Percentiles rank a stretch among this genome's conserved stretches.
Conservation (phyloP, 2,797 vertebrate genomes). For the Morus bassanus region DNA sequence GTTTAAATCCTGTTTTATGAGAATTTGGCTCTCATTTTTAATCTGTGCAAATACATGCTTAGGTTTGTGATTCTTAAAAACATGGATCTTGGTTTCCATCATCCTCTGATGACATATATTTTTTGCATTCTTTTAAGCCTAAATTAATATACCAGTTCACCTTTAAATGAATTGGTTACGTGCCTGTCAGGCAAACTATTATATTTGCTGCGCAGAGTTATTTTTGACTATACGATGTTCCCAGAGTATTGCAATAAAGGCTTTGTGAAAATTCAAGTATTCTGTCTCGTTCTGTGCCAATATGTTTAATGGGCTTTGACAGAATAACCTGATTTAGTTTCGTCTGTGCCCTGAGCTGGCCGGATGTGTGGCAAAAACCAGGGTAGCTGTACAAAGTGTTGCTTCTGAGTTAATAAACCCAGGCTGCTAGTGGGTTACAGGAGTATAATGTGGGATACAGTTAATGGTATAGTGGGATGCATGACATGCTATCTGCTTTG, state of each 20-base stretch:
- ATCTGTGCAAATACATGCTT: not conserved
- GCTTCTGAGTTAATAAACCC: not conserved
- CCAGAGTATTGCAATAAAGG: not conserved
- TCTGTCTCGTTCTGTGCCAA: not conserved
- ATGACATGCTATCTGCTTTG: not conserved
- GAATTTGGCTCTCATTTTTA: constrained; percentile 2
- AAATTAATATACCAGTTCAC: not conserved
- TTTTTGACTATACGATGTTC: not conserved
- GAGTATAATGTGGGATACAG: not conserved
- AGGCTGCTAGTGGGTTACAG: not conserved
- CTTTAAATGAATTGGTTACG: not conserved
- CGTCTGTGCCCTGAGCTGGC: not conserved
- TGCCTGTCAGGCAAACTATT: not conserved
- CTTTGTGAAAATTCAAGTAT: not conserved
- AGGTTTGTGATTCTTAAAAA: not conserved
- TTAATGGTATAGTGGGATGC: not conserved
- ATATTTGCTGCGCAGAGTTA: not conserved
- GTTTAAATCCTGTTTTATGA: constrained; percentile 7
- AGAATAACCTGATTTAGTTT: not conserved
- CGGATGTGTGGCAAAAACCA: not conserved
- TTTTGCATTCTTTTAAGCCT: not conserved
- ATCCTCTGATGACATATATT: not conserved
- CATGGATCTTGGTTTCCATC: not conserved
- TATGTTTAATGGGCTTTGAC: not conserved
- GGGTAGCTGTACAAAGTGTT: not conserved